Base-by-base conservation (phyloP, 2,888 invertebrate genomes). In the Phania funesta region DNA sequence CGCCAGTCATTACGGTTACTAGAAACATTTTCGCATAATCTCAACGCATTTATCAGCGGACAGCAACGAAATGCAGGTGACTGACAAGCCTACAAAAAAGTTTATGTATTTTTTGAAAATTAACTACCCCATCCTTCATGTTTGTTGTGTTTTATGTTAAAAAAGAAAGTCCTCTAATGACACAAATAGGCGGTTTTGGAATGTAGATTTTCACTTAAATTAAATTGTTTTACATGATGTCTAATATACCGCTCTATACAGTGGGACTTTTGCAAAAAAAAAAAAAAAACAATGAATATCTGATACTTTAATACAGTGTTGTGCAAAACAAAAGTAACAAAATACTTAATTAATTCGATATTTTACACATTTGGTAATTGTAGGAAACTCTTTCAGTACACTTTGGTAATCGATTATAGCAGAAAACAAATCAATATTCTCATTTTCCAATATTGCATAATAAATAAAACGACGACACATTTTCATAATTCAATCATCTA, bases 41-140 rank as follows among this genome's bases (percentile, higher is more conserved):
- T 70, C 74, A 79, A 78, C 82, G 70, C 82, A 75, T 82, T 79
- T 82, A 75, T 82, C 79, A 82, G 70, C 74, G 68, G 32, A 56
- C 56, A 70, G 56, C 73, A 64, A 62, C 38, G 64, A 81, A 77
- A 62, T 81, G 81, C 81, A 81, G 81, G 80, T 76, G 76, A 80
- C 77, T 81, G 81, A 81, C 81, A 73, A 81, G 81, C 81, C 77
- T 77, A 62, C 54, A 67, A 73, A 60, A 50, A 73, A 56, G 38
- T 78, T 74, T 52, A 56, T 32, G 2, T n/a, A 16, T 2, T 64
- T 20, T 13, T 50, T 68, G n/a, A 54, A 52, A 26, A 60, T 38
- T 71, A 18, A 24, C 35, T 60, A 20, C 32, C 24, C 18, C 41
- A 32, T 24, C 41, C 16, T 24, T 32, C 8, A 20, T 46, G 44